Evolutionary conservation across 2,797 vertebrate species (phyloP).

Genomic region (Luscinia luscinia): DNA sequence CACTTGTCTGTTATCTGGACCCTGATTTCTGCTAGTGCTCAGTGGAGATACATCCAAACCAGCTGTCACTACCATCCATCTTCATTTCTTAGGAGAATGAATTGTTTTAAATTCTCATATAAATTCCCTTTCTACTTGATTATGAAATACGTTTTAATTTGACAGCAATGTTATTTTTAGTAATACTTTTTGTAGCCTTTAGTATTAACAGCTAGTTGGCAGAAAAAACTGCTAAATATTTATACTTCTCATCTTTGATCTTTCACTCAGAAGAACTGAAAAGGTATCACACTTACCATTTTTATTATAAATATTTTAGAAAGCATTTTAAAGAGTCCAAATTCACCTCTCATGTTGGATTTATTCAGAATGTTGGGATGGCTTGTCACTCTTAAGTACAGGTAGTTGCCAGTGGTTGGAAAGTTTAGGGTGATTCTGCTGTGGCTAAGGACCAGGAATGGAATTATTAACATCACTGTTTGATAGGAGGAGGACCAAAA

Average conservation of each 20-base stretch:
- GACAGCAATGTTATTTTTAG: constrained; percentile 40
- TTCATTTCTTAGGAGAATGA: background rate
- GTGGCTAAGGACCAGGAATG: background rate
- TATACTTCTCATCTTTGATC: constrained; percentile 45
- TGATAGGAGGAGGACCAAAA: background rate
- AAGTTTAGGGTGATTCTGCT: background rate
- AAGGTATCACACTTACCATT: constrained; percentile 24
- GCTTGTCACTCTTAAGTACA: background rate
- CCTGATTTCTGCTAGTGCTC: background rate
- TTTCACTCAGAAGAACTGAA: constrained; percentile 35
- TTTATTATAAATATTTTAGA: constrained; percentile 59
- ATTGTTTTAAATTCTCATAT: constrained; percentile 24
- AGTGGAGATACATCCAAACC: background rate
- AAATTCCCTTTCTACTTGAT: constrained; percentile 37
- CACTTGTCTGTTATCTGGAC: background rate
- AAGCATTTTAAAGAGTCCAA: constrained; percentile 33
- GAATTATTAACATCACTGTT: background rate
- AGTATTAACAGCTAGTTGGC: constrained; percentile 54
- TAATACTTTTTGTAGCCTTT: constrained; percentile 40
- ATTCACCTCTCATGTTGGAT: constrained; percentile 9
- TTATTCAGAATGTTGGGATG: background rate
- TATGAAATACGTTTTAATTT: constrained; percentile 27
- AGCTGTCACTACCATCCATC: background rate
- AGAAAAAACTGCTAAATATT: constrained; percentile 58
- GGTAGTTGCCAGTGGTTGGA: background rate